A percentile compares a stretch with the other conserved stretches of the same genome.
Conservation (phyloP, 2,113 vertebrate genomes). For the Melanerpes formicivorus region DNA sequence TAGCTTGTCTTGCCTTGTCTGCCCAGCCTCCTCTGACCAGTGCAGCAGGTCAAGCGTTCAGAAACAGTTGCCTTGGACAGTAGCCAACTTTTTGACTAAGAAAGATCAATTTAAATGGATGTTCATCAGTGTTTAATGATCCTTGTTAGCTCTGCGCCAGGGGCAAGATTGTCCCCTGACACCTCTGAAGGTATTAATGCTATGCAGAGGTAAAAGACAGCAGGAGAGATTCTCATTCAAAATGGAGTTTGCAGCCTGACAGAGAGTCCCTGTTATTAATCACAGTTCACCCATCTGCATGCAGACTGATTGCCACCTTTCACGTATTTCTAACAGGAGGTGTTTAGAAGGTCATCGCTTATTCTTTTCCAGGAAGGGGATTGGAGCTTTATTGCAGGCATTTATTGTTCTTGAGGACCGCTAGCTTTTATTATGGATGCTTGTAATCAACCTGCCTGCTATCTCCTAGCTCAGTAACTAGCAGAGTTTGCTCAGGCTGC, state of each 20-base stretch:
- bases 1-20: background rate
- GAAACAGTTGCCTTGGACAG: background rate
- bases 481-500: background rate
- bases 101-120: constrained; percentile 39
- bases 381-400: background rate
- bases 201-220: background rate
- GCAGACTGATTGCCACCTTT: background rate
- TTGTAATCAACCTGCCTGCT: background rate
- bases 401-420: constrained; percentile 20
- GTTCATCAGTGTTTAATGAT: constrained; percentile 58
- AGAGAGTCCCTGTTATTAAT: background rate
- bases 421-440: background rate
- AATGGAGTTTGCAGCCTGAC: background rate
- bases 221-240: background rate
- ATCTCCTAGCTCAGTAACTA: background rate
- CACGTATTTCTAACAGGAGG: background rate
- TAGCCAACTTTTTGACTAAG: background rate
- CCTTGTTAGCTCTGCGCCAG: constrained; percentile 1
- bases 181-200: background rate
- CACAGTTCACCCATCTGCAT: background rate
- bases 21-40: background rate
- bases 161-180: constrained; percentile 16
- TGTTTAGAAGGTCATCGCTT: background rate
- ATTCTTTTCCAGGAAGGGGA: background rate
- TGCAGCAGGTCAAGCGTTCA: accelerated